Evolutionary conservation across 2,888 invertebrate species (phyloP).

Genomic region (Limnephilus marmoratus): DNA sequence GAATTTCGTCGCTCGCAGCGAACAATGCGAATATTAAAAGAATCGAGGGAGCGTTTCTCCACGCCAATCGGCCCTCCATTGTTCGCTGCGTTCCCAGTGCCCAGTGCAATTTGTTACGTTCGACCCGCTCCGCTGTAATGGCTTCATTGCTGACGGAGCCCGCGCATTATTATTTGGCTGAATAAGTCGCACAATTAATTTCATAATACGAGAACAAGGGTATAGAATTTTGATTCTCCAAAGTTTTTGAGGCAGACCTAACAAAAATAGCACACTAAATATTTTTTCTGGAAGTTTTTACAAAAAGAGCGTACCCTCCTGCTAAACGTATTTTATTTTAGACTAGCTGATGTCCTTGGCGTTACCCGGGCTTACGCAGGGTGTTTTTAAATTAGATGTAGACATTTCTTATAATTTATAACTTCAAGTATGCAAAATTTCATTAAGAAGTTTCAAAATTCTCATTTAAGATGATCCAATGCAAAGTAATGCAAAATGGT

Average conservation of each 20-base stretch:
- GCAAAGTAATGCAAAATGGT: no score
- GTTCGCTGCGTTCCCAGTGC: conserved; percentile 8
- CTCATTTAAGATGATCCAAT: no score
- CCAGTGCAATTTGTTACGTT: conserved; percentile 19
- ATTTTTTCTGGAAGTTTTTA: no score
- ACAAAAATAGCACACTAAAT: not conserved
- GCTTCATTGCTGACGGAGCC: not conserved
- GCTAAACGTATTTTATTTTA: no score
- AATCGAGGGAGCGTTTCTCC: conserved; percentile 2
- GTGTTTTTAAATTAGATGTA: no score
- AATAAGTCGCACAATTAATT: not conserved
- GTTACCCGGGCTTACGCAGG: no score
- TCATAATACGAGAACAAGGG: not conserved
- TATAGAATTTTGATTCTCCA: not conserved
- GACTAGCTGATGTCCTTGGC: no score
- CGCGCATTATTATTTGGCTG: not conserved
- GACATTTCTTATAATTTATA: no score
- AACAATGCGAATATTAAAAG: conserved; percentile 35
- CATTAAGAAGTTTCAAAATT: no score
- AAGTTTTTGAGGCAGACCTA: not conserved
- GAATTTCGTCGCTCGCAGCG: conserved; percentile 27
- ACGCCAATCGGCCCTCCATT: conserved; percentile 26
- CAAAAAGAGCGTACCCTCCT: no score
- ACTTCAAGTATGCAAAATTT: no score
- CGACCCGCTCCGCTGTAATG: conserved; percentile 13